Evolutionary conservation across 1,140 invertebrate genomes (phyloP).

Genomic region (Cecropterus lyciades): DNA sequence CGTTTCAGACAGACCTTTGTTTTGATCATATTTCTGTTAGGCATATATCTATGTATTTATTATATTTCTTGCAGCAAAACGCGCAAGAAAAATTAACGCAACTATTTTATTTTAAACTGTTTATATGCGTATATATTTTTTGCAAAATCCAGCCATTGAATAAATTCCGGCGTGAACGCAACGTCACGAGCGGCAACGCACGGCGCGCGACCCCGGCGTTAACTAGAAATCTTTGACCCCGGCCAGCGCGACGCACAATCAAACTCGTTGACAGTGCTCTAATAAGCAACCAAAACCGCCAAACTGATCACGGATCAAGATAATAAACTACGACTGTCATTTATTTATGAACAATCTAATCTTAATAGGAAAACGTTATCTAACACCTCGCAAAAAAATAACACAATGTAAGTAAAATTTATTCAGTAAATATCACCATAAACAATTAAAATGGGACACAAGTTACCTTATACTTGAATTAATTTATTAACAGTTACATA

Average conservation of each 20-base stretch:
- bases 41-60: too few species aligned
- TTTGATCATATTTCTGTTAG: too few species aligned
- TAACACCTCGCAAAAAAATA: neutral
- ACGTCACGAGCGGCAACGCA: neutral
- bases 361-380: constrained; percentile 2
- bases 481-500: too few species aligned
- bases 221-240: constrained; percentile 28
- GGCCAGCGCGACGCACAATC: constrained; percentile 10
- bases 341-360: neutral
- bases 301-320: constrained; percentile 5
- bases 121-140: neutral
- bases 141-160: neutral
- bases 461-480: too few species aligned
- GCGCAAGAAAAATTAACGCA: too few species aligned
- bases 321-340: neutral
- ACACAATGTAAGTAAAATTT: too few species aligned
- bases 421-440: too few species aligned
- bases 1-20: too few species aligned
- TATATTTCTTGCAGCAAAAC: too few species aligned
- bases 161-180: neutral
- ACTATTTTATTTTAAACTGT: too few species aligned
- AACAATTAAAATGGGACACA: too few species aligned
- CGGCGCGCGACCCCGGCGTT: constrained; percentile 10
- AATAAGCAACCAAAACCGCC: constrained; percentile 3
- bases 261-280: neutral